Evolutionary conservation across 2,888 invertebrate genomes (phyloP).

Genomic region (Stictocephala bisonia): DNA sequence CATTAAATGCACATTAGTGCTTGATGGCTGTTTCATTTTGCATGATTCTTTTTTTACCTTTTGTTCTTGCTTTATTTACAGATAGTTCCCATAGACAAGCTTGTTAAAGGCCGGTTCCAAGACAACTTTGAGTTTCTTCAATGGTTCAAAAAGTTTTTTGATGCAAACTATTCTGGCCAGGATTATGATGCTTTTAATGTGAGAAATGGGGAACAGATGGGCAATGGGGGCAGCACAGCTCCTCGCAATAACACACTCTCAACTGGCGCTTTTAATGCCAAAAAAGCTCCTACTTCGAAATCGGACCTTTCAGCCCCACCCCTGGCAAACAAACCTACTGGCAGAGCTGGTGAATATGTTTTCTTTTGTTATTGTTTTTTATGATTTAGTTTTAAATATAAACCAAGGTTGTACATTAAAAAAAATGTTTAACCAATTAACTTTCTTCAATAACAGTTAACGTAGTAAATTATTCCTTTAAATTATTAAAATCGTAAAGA

Average conservation of each 20-base stretch:
- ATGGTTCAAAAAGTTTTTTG: constrained; percentile 99
- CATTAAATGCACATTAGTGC: constrained; percentile 31
- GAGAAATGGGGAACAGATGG: constrained; percentile 88
- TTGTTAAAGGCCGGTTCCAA: constrained; percentile 98
- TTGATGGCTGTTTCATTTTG: constrained; percentile 22
- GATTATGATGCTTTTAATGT: constrained; percentile 92
- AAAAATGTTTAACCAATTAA: too few relatives aligned
- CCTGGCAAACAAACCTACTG: constrained; percentile 65
- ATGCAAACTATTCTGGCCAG: constrained; percentile 96
- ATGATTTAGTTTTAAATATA: not conserved
- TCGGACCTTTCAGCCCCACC: constrained; percentile 14
- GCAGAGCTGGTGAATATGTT: constrained; percentile 67
- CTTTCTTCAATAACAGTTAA: too few relatives aligned
- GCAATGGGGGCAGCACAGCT: constrained; percentile 74
- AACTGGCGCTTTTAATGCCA: constrained; percentile 12
- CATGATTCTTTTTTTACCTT: constrained; percentile 23
- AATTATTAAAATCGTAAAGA: too few relatives aligned
- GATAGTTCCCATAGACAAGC: constrained; percentile 92
- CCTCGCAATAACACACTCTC: constrained; percentile 49
- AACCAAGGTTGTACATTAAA: too few relatives aligned
- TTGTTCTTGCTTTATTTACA: constrained; percentile 66
- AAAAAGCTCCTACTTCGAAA: constrained; percentile 2
- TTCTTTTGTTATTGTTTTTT: constrained; percentile 3
- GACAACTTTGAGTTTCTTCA: constrained; percentile 99
- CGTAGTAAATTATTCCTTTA: too few relatives aligned